Base-by-base conservation (phyloP, 2,888 invertebrate genomes). In the Tipula helvola region DNA sequence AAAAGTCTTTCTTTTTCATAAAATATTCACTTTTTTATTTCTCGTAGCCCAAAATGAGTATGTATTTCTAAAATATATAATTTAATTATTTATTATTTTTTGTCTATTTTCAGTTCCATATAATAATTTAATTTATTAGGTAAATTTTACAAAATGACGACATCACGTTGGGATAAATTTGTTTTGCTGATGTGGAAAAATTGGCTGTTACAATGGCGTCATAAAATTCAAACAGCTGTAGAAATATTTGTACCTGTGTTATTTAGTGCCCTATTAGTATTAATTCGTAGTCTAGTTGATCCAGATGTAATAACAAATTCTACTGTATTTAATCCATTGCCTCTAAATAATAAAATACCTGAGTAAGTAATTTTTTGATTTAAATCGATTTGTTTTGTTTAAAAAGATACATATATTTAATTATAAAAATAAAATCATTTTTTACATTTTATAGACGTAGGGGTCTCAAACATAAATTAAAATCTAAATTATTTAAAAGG, bases 171-270 rank as follows among this genome's bases (percentile, higher is more conserved):
- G 90, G 91, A 92, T 47, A 95, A 95, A 90, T 95, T 96, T 90
- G 90, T 92, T 13, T 92, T 97, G 88, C 91, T 97, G 87, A 93
- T 96, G 91, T 97, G 97, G 97, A 97, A 97, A 92, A 97, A 97
- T 91, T 96, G 95, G 92, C 91, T 95, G 3, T 93, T 96, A 84
- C 96, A 96, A 92, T 95, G 94, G 92, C 92, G 96, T 88, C 95
- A 95, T 90, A 94, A 94, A 86, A 88, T 93, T 83, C 95, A 95
- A 90, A 95, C 96, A 0, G 86, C 93, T 0, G 90, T 95, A 52
- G 96, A 97, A 90, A 91, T 97, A 12, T 87, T 95, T 0, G 90
- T 95, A 85, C 96, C 96, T 0, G 93, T 94, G 0, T 87, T 94
- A 3, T 95, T 96, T 88, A 93, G 94, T 88, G 90, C 94, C 0